Conservation (phyloP, 2,797 vertebrate genomes). For the Anguilla anguilla region DNA sequence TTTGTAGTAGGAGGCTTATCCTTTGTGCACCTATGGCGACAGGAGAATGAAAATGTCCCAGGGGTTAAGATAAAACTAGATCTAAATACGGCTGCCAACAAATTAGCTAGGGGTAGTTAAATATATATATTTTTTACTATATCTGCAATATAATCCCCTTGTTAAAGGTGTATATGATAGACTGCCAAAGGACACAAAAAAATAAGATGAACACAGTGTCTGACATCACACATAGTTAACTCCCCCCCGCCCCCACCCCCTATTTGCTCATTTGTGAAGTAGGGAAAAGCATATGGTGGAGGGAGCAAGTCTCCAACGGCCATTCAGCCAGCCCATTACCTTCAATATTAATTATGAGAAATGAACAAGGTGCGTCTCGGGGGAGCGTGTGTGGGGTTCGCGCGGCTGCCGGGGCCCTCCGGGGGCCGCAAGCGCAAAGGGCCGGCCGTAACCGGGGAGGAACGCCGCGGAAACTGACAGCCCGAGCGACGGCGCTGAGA, state of each 20-base stretch:
- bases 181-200: background rate
- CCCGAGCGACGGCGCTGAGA: background rate
- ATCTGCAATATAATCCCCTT: background rate
- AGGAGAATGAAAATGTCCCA: background rate
- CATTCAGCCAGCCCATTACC: constrained; percentile 49
- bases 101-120: background rate
- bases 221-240: background rate
- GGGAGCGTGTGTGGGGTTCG: constrained; percentile 36
- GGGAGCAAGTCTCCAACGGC: constrained; percentile 43
- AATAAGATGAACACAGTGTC: background rate
- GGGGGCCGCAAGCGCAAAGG: constrained; percentile 13
- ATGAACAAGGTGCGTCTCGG: constrained; percentile 49
- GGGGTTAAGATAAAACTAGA: background rate
- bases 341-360: constrained; percentile 56
- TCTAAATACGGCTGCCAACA: background rate
- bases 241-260: constrained; percentile 26
- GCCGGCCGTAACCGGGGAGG: constrained; percentile 14
- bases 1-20: background rate
- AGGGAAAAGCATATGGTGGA: constrained; percentile 11
- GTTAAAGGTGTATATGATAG: background rate
- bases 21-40: background rate
- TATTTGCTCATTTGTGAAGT: constrained; percentile 43
- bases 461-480: constrained; percentile 19
- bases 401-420: constrained; percentile 27
- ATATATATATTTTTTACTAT: background rate